Percentiles rank a stretch among this genome's conserved stretches.
These are phyloP conservation scores for Solen grandis DNA, from an alignment of 1,140 invertebrate genomes.

Conservation along the genomic window DNA sequence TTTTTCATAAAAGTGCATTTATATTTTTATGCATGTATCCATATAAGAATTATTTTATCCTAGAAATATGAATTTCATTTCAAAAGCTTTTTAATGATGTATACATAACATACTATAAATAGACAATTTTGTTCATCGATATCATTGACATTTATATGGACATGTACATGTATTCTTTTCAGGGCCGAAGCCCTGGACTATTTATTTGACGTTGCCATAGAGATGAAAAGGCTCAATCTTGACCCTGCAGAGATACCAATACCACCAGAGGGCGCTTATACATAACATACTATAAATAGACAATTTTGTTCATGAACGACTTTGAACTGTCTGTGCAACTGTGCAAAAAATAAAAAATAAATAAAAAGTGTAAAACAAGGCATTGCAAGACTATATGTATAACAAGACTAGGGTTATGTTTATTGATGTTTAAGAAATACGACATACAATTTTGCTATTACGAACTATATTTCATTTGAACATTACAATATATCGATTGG, in stretches of 20 bases:
- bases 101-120: not conserved
- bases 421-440: too few species aligned
- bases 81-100: not conserved
- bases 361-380: too few species aligned
- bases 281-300: too few species aligned
- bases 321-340: not conserved
- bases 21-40: not conserved
- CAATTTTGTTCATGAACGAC: not conserved
- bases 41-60: not conserved
- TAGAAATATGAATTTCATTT: too few species aligned
- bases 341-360: too few species aligned
- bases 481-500: too few species aligned
- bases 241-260: constrained; percentile 83
- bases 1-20: not conserved
- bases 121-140: not conserved
- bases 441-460: too few species aligned
- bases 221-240: constrained; percentile 91
- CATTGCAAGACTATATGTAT: too few species aligned
- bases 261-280: constrained; percentile 43
- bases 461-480: too few species aligned
- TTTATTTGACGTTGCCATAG: constrained; percentile 92
- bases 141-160: not conserved
- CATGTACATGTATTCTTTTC: constrained; percentile 62
- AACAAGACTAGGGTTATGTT: too few species aligned
- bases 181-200: constrained; percentile 98